Conservation (phyloP, 2,888 invertebrate species). For the Tipula unca region DNA sequence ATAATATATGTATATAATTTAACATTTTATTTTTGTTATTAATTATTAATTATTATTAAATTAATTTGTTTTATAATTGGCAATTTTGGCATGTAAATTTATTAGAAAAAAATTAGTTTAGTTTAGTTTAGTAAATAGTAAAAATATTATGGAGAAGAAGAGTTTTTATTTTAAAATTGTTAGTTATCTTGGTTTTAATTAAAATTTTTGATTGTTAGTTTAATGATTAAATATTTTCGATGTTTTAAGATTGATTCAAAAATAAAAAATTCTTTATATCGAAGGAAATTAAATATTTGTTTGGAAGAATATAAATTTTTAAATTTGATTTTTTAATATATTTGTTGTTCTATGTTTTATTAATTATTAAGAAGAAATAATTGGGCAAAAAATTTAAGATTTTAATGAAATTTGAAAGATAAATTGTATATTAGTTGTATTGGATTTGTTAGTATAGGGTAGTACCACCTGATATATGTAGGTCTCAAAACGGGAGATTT, state of each 20-base stretch:
- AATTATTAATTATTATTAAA: not conserved
- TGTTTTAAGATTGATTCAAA: not conserved
- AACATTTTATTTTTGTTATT: not conserved
- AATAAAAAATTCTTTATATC: not conserved
- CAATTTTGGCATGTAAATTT: constrained; percentile 8
- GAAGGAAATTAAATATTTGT: not conserved
- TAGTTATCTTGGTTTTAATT: not conserved
- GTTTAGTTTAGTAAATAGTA: not conserved
- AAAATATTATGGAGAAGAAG: not conserved
- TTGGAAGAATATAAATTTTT: not conserved
- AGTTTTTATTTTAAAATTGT: not conserved
- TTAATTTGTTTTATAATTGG: too few relatives aligned
- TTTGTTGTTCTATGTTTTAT: not conserved
- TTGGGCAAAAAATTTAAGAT: not conserved
- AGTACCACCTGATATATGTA: too few relatives aligned
- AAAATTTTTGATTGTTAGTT: not conserved
- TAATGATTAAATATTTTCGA: not conserved
- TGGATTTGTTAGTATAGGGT: not conserved
- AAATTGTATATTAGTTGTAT: not conserved
- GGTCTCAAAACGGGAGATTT: too few relatives aligned
- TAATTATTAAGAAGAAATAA: not conserved
- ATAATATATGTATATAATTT: not conserved
- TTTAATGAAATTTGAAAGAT: not conserved
- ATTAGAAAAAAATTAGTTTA: not conserved
- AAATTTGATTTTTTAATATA: not conserved